Evolutionary conservation across 1,140 invertebrate species (phyloP).

Genomic region (Aphis gossypii): DNA sequence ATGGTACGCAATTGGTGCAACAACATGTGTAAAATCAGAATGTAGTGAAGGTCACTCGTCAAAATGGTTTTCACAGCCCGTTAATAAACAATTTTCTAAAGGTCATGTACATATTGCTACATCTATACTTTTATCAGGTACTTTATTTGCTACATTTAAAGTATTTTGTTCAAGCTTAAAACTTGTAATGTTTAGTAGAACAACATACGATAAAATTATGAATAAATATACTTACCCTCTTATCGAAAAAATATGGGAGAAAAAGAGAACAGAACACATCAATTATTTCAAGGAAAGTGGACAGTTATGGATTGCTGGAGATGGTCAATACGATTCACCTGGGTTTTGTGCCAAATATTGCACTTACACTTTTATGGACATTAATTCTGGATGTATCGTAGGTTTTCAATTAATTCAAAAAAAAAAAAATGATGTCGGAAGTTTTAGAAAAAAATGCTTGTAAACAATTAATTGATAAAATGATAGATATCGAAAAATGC

Average conservation of each 20-base stretch:
- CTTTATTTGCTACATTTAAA: background rate
- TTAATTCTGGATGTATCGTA: conserved; percentile 33
- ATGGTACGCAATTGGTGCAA: background rate
- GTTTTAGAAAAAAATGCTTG: conserved; percentile 39
- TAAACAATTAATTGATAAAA: background rate
- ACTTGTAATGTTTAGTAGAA: background rate
- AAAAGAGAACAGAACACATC: conserved; percentile 13
- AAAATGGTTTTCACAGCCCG: background rate
- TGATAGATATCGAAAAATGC: background rate
- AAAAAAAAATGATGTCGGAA: background rate
- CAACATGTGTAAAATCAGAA: background rate
- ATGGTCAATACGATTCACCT: conserved; percentile 37
- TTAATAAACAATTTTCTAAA: background rate
- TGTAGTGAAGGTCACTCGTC: background rate
- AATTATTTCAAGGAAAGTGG: background rate
- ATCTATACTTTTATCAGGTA: background rate
- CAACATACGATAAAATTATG: conserved; percentile 13
- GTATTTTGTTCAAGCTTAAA: background rate
- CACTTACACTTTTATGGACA: conserved; percentile 37
- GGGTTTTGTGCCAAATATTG: conserved; percentile 36
- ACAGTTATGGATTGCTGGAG: conserved; percentile 23
- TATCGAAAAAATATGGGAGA: background rate
- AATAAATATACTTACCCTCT: background rate
- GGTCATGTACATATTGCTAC: background rate
- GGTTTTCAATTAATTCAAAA: conserved; percentile 28